Conservation (phyloP, 92 coral and sea anemone genomes). For the Porites lobata region DNA sequence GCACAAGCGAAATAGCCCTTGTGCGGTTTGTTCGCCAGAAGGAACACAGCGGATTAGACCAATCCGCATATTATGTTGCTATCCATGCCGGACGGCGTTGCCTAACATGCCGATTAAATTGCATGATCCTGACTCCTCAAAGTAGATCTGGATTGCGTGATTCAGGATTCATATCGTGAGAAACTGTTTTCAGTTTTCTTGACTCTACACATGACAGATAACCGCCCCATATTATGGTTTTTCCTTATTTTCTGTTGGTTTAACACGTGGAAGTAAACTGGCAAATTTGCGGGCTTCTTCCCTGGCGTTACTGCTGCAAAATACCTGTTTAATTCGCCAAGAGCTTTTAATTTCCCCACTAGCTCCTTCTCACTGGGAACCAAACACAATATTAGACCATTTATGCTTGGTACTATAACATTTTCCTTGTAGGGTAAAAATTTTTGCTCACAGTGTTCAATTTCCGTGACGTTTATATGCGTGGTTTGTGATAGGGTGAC, state of each 20-base stretch:
- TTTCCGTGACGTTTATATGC: too few species aligned
- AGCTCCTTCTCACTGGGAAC: constrained; percentile 63
- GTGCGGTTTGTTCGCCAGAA: constrained; percentile 20
- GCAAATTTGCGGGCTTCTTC: constrained; percentile 52
- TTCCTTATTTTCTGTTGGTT: not conserved
- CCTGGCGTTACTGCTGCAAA: constrained; percentile 58
- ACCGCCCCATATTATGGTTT: constrained; percentile 31
- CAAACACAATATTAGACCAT: constrained; percentile 47
- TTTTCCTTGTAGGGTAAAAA: constrained; percentile 49
- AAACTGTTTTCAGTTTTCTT: not conserved
- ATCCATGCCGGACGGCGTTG: not conserved
- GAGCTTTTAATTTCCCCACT: constrained; percentile 36
- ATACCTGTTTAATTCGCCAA: constrained; percentile 66
- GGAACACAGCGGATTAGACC: constrained; percentile 15
- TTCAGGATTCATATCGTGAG: not conserved
- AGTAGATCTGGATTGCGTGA: not conserved
- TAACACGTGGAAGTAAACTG: constrained; percentile 27
- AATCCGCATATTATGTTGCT: constrained; percentile 6
- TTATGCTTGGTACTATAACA: constrained; percentile 34
- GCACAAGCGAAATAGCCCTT: constrained; percentile 52
- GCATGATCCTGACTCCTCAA: not conserved
- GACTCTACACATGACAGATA: constrained; percentile 1
- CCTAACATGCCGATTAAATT: not conserved
- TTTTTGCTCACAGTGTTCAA: too few species aligned
- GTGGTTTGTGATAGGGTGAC: too few species aligned